Conservation (phyloP, 2,888 invertebrate genomes). For the Pogonocherus hispidulus region DNA sequence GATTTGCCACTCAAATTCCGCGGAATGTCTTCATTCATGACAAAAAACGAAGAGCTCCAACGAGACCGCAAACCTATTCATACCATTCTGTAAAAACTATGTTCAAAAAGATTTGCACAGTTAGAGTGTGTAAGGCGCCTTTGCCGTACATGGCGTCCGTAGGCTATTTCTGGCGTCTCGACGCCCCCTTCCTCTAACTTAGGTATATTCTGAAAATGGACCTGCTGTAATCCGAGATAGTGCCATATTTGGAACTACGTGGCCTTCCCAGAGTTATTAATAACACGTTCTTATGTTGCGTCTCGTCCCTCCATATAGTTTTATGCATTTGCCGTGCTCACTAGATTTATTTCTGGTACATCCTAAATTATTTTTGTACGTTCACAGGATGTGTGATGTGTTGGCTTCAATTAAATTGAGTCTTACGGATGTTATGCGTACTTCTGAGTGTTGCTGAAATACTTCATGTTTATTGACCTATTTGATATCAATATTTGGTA, state of each 20-base stretch:
- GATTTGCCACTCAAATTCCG: too few species aligned
- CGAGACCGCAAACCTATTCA: conserved; percentile 18
- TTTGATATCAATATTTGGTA: too few species aligned
- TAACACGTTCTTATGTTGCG: conserved; percentile 67
- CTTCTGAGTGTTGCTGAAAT: conserved; percentile 27
- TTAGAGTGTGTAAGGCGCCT: conserved; percentile 45
- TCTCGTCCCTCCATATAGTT: conserved; percentile 34
- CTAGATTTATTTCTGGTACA: conserved; percentile 36
- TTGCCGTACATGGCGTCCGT: conserved; percentile 65
- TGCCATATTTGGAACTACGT: conserved; percentile 76
- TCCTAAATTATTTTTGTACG: conserved; percentile 37
- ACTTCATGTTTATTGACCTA: background rate
- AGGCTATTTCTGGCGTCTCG: conserved; percentile 66
- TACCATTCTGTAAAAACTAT: conserved; percentile 32
- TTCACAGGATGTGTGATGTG: conserved; percentile 35
- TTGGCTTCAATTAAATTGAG: conserved; percentile 25
- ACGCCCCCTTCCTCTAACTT: conserved; percentile 64
- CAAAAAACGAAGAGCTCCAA: conserved; percentile 5
- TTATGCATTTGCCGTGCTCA: conserved; percentile 37
- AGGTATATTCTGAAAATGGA: conserved; percentile 76
- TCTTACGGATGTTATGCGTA: conserved; percentile 31
- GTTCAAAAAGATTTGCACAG: conserved; percentile 46
- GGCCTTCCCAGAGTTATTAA: conserved; percentile 64
- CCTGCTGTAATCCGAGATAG: conserved; percentile 79
- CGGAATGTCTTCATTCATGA: background rate